phyloP scores from a whole-genome alignment of 2,888 invertebrate species.

The Matsumyia berberina region DNA sequence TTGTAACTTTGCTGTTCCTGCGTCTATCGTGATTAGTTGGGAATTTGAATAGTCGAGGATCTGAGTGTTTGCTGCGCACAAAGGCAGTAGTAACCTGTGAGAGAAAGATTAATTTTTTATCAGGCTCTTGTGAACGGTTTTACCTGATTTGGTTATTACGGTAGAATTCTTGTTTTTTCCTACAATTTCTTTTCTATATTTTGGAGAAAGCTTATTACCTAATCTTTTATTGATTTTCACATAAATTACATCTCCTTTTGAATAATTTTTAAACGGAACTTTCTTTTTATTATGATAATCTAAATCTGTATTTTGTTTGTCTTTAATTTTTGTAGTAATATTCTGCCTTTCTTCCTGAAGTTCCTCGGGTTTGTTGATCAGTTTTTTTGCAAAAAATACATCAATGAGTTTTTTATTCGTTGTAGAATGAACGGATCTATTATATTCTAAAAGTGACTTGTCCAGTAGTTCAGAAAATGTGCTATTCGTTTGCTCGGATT shows the following conservation, averaged over 20 bases:
- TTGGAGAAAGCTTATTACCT: conserved; percentile 22
- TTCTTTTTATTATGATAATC: not conserved
- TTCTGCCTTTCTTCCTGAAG: too few species aligned
- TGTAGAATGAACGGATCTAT: too few species aligned
- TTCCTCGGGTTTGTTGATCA: too few species aligned
- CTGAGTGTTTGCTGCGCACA: too few species aligned
- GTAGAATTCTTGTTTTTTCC: conserved; percentile 44
- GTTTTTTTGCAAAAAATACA: too few species aligned
- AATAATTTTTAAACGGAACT: conserved; percentile 27
- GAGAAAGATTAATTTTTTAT: too few species aligned
- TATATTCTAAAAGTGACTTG: too few species aligned
- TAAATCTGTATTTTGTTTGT: not conserved
- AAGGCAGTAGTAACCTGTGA: not conserved
- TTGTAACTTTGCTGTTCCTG: conserved; percentile 7
- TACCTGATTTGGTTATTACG: conserved; percentile 51
- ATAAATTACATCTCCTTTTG: conserved; percentile 22
- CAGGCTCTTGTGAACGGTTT: conserved; percentile 10
- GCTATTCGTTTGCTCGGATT: too few species aligned
- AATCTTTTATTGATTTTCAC: conserved; percentile 45
- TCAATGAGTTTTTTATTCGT: not conserved
- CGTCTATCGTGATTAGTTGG: too few species aligned
- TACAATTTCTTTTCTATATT: conserved; percentile 52
- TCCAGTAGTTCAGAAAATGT: too few species aligned
- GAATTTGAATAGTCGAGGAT: too few species aligned
- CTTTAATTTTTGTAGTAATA: not conserved